Evolutionary conservation across 2,888 invertebrate species (phyloP).

Genomic region (Parapristionchus giblindavisi): DNA sequence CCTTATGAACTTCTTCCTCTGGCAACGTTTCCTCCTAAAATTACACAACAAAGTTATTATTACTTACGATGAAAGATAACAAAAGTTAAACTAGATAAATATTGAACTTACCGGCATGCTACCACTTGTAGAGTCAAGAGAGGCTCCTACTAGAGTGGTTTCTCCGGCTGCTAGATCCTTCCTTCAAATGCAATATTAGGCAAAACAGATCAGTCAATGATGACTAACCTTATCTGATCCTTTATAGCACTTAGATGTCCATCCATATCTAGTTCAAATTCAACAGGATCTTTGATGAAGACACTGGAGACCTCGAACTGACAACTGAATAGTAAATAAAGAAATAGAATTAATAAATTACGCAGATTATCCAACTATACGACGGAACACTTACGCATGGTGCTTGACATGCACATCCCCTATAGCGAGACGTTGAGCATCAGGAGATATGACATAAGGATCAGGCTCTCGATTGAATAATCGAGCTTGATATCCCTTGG

Average conservation of each 20-base stretch:
- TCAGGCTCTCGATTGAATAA: conserved; percentile 14
- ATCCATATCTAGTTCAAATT: conserved; percentile 1
- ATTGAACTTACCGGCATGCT: background rate
- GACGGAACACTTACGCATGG: conserved; percentile 11
- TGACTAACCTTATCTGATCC: conserved; percentile 1
- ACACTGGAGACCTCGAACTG: conserved; percentile 11
- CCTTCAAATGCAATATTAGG: background rate
- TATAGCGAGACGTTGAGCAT: conserved; percentile 3
- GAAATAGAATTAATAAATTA: background rate
- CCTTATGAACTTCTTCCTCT: no score
- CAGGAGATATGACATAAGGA: background rate
- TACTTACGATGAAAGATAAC: no score
- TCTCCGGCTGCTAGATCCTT: conserved; percentile 11
- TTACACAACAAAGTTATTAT: no score
- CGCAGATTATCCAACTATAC: background rate
- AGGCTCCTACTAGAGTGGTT: background rate
- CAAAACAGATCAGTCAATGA: background rate
- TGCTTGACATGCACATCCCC: background rate
- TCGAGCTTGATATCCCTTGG: conserved; percentile 22
- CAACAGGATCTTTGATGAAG: conserved; percentile 9
- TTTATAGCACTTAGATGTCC: conserved; percentile 21
- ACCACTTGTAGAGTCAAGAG: background rate
- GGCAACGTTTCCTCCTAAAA: no score
- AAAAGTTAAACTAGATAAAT: no score
- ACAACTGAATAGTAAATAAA: background rate